These are phyloP conservation scores for Xyrichtys novacula DNA, from an alignment of 2,797 vertebrate genomes.

Conservation along the genomic window DNA sequence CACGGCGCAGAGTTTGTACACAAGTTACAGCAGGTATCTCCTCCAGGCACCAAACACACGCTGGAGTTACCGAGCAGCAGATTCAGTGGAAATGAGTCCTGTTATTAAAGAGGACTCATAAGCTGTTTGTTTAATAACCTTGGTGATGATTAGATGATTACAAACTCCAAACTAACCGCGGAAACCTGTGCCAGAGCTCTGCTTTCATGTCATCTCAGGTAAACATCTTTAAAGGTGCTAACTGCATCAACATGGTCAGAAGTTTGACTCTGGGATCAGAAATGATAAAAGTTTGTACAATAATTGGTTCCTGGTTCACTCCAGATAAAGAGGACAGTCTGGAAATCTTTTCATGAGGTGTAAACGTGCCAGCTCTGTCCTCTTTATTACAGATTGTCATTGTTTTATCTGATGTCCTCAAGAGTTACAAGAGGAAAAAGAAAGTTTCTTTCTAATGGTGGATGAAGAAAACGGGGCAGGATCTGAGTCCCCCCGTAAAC, in stretches of 20 bases:
- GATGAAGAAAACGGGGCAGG: conserved; percentile 36
- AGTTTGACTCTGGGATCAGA: background rate
- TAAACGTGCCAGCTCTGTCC: background rate
- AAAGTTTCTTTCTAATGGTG: background rate
- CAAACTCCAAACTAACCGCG: background rate
- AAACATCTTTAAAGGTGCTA: conserved; percentile 12
- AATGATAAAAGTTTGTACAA: too few relatives aligned
- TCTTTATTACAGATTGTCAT: background rate
- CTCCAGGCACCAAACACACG: conserved; percentile 18
- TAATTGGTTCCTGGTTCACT: background rate
- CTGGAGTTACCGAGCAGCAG: background rate
- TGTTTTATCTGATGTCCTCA: conserved; percentile 14
- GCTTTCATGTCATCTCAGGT: background rate
- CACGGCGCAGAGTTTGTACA: background rate
- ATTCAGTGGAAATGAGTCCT: background rate
- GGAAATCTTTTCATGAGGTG: background rate
- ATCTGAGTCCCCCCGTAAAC: conserved; percentile 50
- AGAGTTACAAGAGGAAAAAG: background rate
- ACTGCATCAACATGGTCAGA: background rate
- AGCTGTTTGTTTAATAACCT: background rate
- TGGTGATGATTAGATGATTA: background rate
- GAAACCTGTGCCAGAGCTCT: background rate
- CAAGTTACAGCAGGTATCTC: conserved; percentile 9
- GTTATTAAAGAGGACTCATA: background rate
- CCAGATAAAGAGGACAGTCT: background rate